phyloP scores from a whole-genome alignment of 2,888 invertebrate species.

The Herminia tarsipennalis region DNA sequence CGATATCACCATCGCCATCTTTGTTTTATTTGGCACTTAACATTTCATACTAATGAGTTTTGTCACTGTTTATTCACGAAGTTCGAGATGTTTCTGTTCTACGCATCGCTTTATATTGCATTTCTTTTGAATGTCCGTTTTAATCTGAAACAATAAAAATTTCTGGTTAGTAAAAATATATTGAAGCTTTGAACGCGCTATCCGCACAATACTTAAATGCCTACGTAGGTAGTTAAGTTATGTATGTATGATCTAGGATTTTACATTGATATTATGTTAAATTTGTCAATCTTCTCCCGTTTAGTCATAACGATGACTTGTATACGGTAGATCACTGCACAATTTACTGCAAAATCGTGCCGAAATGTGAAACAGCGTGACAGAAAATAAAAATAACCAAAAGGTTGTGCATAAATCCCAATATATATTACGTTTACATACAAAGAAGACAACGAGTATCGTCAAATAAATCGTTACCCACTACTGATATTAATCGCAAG shows the following conservation, averaged over 20 bases:
- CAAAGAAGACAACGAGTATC: conserved; percentile 14
- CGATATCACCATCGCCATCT: conserved; percentile 83
- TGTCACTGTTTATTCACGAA: conserved; percentile 22
- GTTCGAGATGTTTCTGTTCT: conserved; percentile 23
- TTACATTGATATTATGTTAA: too few relatives aligned
- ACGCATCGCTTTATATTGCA: conserved; percentile 13
- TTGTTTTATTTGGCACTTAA: conserved; percentile 67
- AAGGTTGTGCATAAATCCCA: conserved; percentile 10
- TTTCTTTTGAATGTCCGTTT: conserved; percentile 10
- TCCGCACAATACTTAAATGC: too few relatives aligned
- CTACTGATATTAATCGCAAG: conserved; percentile 33
- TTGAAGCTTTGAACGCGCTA: not conserved
- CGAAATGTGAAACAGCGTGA: conserved; percentile 3
- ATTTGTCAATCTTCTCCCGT: conserved; percentile 26
- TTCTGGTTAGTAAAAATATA: not conserved
- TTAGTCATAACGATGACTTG: conserved; percentile 20
- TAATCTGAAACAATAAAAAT: conserved; percentile 26
- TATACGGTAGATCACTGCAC: too few relatives aligned
- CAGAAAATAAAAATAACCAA: conserved; percentile 10
- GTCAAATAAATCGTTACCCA: conserved; percentile 31
- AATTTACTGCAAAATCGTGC: conserved; percentile 25
- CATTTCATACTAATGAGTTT: conserved; percentile 60
- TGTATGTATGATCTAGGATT: too few relatives aligned
- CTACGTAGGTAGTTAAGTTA: too few relatives aligned
- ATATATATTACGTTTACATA: conserved; percentile 11